Percentiles rank a stretch among this genome's conserved stretches.
Conservation (phyloP, 2,888 invertebrate genomes). For the Steinernema hermaphroditum region DNA sequence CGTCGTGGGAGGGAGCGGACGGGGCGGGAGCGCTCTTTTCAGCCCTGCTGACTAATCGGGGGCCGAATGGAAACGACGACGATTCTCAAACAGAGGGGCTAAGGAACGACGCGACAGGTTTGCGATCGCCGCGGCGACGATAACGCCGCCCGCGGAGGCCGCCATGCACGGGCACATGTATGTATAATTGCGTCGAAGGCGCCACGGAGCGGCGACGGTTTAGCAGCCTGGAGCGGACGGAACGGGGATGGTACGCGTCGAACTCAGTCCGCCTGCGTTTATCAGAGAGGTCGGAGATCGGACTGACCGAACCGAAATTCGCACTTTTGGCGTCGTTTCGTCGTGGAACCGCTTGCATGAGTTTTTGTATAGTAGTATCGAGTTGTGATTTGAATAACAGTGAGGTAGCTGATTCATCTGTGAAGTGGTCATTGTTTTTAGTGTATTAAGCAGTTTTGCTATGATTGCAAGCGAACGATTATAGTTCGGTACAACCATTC, state of each 20-base stretch:
- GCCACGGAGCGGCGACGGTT: background rate
- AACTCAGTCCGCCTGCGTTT: too few relatives aligned
- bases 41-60: conserved; percentile 26
- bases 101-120: conserved; percentile 1
- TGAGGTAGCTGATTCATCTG: background rate
- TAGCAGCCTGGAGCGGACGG: conserved; percentile 20
- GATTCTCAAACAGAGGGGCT: background rate
- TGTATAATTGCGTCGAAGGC: conserved; percentile 27
- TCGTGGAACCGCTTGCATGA: background rate
- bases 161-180: conserved; percentile 8
- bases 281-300: background rate
- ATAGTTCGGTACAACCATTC: too few relatives aligned
- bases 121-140: background rate
- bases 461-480: too few relatives aligned
- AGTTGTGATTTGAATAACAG: background rate
- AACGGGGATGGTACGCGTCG: conserved; percentile 6
- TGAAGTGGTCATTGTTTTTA: background rate
- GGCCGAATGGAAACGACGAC: background rate
- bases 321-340: background rate
- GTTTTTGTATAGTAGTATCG: background rate
- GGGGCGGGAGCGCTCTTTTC: too few relatives aligned
- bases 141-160: background rate
- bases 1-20: conserved; percentile 16
- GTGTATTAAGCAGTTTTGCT: too few relatives aligned
- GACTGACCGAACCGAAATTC: background rate